A percentile compares a stretch with the other conserved stretches of the same genome.
Evolutionary conservation across 2,113 vertebrate species (phyloP).

Genomic region (Calypte anna): DNA sequence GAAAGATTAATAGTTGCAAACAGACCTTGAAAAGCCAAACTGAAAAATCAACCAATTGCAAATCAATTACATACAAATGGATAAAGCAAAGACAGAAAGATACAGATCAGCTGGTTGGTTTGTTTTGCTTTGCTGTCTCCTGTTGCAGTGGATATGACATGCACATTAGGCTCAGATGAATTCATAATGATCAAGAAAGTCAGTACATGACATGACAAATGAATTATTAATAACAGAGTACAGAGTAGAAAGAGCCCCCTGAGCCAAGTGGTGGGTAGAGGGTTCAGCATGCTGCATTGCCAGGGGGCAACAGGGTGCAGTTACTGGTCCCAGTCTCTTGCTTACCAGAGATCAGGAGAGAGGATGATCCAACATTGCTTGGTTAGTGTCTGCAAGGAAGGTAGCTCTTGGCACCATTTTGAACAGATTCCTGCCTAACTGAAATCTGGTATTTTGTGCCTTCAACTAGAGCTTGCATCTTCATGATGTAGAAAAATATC

Average conservation of each 20-base stretch:
- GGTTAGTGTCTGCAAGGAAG: background rate
- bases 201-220: constrained; percentile 17
- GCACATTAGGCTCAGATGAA: constrained; percentile 49
- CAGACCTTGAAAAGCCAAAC: background rate
- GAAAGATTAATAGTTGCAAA: constrained; percentile 8
- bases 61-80: constrained; percentile 21
- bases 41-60: constrained; percentile 50
- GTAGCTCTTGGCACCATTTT: background rate
- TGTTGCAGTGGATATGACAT: background rate
- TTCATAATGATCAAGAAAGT: constrained; percentile 50
- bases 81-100: constrained; percentile 11
- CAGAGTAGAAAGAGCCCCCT: background rate
- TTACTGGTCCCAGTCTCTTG: background rate
- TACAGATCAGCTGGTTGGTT: background rate
- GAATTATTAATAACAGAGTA: constrained; percentile 47
- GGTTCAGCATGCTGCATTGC: background rate
- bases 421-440: background rate
- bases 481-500: background rate
- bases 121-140: constrained; percentile 35
- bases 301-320: background rate
- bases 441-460: background rate
- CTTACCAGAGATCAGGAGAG: background rate
- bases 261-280: background rate
- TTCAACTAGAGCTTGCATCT: background rate
- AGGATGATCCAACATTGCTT: background rate